Conservation (phyloP, 1,140 invertebrate species). For the Vanessa tameamea region DNA sequence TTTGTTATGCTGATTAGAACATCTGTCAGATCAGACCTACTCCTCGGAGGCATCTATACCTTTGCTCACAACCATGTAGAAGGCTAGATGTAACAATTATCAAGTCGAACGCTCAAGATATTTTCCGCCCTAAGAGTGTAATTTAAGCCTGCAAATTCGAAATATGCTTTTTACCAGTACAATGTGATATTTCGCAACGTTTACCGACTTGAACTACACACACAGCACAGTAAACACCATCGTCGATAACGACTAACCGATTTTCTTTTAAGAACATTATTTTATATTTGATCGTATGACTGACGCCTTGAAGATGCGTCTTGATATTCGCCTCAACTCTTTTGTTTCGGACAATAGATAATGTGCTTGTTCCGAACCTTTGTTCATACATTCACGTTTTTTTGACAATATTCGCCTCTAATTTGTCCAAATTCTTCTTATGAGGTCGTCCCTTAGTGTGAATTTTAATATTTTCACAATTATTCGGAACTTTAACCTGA, state of each 20-base stretch:
- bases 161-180: constrained; percentile 11
- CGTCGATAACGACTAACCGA: background rate
- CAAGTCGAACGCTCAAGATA: no score
- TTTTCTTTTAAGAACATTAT: constrained; percentile 4
- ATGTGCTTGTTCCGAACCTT: background rate
- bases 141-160: background rate
- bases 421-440: background rate
- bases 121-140: no score
- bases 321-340: constrained; percentile 4
- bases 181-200: constrained; percentile 10
- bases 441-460: constrained; percentile 28
- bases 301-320: background rate
- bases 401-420: background rate
- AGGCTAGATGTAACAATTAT: no score
- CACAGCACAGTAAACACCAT: constrained; percentile 11
- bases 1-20: no score
- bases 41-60: no score
- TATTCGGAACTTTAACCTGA: constrained; percentile 28
- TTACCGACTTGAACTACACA: constrained; percentile 9
- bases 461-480: constrained; percentile 11
- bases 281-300: constrained; percentile 5
- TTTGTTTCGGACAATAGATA: constrained; percentile 19
- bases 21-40: no score
- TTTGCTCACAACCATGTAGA: no score
- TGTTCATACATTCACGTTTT: background rate